phyloP scores from a whole-genome alignment of 2,888 invertebrate species.

The Cheilosia impressa region DNA sequence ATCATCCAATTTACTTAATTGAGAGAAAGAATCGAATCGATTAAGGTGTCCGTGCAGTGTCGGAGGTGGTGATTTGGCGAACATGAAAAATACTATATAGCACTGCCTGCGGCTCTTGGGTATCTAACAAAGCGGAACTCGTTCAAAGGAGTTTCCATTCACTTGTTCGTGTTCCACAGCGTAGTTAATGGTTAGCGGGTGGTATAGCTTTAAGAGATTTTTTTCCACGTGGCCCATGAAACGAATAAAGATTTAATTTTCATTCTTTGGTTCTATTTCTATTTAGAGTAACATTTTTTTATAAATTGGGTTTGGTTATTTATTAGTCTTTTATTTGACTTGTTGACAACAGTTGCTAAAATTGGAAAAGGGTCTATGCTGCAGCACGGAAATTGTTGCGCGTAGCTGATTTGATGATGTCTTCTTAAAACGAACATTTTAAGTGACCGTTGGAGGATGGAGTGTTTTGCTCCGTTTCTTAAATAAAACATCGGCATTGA shows the following conservation, averaged over 20 bases:
- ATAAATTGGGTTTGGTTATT: no score
- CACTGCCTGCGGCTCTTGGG: conserved; percentile 59
- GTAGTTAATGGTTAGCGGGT: neutral
- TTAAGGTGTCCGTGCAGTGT: conserved; percentile 45
- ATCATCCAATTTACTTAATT: conserved; percentile 72
- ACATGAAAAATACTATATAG: conserved; percentile 31
- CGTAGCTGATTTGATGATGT: no score
- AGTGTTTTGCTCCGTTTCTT: no score
- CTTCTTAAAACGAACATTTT: no score
- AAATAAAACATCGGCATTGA: no score
- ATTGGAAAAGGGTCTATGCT: no score
- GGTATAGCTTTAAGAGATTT: neutral
- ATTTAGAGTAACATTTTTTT: conserved; percentile 15
- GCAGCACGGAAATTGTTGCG: no score
- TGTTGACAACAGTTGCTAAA: no score
- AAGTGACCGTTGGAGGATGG: no score
- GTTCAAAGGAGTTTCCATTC: conserved; percentile 35
- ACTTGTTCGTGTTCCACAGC: neutral
- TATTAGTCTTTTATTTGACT: no score
- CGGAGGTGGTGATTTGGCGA: conserved; percentile 30
- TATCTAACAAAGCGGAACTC: conserved; percentile 67
- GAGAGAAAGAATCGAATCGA: conserved; percentile 72
- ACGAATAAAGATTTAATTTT: conserved; percentile 25
- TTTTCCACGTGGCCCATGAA: neutral
- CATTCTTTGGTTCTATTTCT: conserved; percentile 15